These are phyloP conservation scores for Phoebastria nigripes DNA, from an alignment of 2,797 vertebrate species.

Conservation along the genomic window DNA sequence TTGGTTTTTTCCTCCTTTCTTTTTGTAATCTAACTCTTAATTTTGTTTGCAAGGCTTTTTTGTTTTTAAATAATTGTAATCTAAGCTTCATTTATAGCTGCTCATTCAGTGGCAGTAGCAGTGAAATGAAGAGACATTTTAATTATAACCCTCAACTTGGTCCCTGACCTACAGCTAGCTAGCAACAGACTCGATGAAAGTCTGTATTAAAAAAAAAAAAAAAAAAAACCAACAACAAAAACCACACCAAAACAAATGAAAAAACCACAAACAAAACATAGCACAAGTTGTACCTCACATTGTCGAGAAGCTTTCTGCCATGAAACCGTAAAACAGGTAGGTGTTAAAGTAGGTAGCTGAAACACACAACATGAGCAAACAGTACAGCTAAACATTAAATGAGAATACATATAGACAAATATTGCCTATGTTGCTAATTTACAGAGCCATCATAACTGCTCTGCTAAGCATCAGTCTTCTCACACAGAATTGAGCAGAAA, in stretches of 20 bases:
- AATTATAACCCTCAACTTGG: not conserved
- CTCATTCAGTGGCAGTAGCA: not conserved
- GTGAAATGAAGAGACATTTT: not conserved
- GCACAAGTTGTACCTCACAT: accelerated
- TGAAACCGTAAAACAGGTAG: not conserved
- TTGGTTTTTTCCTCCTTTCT: not conserved
- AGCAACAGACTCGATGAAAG: not conserved
- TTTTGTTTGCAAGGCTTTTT: not conserved
- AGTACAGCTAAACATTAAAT: not conserved
- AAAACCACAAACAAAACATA: not conserved
- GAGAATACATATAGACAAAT: not conserved
- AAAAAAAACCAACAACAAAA: not conserved
- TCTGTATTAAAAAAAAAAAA: not conserved
- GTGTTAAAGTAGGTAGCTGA: not conserved
- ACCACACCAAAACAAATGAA: not conserved
- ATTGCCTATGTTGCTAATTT: not conserved
- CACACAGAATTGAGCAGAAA: not conserved
- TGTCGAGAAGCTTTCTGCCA: not conserved
- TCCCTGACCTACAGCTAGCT: not conserved
- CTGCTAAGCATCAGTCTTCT: not conserved
- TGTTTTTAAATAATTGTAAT: not conserved
- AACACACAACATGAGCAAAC: not conserved
- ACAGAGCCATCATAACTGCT: not conserved
- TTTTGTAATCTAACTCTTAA: not conserved
- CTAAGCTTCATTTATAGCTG: not conserved